These are phyloP conservation scores for Lepidurus arcticus DNA, from an alignment of 1,140 invertebrate genomes.

Conservation along the genomic window DNA sequence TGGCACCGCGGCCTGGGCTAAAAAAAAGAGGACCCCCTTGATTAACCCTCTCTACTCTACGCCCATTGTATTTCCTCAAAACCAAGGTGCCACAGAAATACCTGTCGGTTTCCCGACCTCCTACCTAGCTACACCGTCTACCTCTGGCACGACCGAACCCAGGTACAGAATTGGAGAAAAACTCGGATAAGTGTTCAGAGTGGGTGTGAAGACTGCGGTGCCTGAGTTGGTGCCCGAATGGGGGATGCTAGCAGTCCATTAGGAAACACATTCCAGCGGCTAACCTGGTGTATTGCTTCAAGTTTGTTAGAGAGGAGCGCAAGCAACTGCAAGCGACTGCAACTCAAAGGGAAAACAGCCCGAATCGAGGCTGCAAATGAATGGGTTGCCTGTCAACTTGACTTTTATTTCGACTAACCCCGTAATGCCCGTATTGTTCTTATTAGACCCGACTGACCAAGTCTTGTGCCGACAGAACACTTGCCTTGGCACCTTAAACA, in stretches of 20 bases:
- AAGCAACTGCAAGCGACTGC: not conserved
- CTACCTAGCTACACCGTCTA: constrained; percentile 1
- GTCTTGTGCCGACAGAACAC: not conserved
- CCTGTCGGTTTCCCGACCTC: constrained; percentile 11
- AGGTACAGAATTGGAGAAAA: not conserved
- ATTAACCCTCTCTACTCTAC: not conserved
- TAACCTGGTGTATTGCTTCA: constrained; percentile 1
- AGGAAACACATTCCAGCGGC: not conserved
- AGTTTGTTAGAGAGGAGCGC: not conserved
- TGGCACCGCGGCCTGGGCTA: not conserved
- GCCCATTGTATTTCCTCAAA: not conserved
- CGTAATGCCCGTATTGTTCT: not conserved
- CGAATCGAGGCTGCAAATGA: not conserved
- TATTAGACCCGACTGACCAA: not conserved
- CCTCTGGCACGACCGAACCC: not conserved
- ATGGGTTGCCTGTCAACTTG: not conserved
- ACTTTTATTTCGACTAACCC: not conserved
- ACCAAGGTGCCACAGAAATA: not conserved
- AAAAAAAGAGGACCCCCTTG: not conserved
- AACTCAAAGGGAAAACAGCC: not conserved
- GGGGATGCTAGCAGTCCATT: constrained; percentile 13
- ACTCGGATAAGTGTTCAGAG: not conserved
- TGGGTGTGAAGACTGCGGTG: not conserved
- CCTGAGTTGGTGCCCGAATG: not conserved
- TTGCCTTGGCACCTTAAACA: constrained; percentile 9